A percentile compares a stretch with the other conserved stretches of the same genome.
phyloP scores from a whole-genome alignment of 1,140 invertebrate genomes.

The Pentalonia nigronervosa region DNA sequence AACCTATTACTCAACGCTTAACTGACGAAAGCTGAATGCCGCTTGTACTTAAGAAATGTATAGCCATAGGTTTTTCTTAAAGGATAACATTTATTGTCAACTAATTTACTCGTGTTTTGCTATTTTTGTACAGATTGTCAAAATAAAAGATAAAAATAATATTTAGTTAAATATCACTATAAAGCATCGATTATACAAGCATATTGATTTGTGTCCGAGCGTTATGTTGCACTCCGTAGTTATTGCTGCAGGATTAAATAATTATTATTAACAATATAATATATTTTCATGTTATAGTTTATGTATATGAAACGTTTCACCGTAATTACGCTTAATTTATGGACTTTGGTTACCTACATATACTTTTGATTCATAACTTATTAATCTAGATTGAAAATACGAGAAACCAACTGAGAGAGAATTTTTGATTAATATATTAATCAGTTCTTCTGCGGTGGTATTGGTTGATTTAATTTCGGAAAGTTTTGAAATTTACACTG shows the following conservation, averaged over 20 bases:
- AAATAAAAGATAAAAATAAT: too few relatives aligned
- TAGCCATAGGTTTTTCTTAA: too few relatives aligned
- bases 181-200: too few relatives aligned
- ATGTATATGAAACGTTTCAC: background rate
- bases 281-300: background rate
- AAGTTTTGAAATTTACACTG: slow-evolving; percentile 24
- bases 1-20: too few relatives aligned
- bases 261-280: background rate
- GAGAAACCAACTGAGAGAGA: background rate
- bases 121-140: too few relatives aligned
- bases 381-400: background rate
- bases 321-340: background rate
- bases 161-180: too few relatives aligned
- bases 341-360: background rate
- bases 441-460: background rate
- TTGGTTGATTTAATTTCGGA: slow-evolving; percentile 12
- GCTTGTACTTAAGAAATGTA: too few relatives aligned
- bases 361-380: background rate
- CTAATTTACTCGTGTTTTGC: too few relatives aligned
- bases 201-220: background rate
- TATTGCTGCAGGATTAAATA: background rate
- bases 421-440: slow-evolving; percentile 1
- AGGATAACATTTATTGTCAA: too few relatives aligned
- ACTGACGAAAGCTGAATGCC: too few relatives aligned
- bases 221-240: background rate